Evolutionary conservation across 1,140 invertebrate genomes (phyloP).

Genomic region (Drosophila sproati): DNA sequence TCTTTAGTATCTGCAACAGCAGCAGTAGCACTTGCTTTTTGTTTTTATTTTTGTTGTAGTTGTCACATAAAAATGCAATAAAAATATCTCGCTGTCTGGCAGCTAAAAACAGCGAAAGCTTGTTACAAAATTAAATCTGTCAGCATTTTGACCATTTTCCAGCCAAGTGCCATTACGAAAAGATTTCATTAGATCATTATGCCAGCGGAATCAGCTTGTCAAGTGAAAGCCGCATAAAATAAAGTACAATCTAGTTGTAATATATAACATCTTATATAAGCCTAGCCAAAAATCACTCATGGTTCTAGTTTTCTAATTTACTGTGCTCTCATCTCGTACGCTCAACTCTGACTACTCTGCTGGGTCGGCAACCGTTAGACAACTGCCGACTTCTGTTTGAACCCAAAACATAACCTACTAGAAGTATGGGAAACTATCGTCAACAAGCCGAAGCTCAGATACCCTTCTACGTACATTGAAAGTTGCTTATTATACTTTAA

Average conservation of each 20-base stretch:
- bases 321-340: slow-evolving; percentile 26
- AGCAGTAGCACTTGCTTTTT: neutral
- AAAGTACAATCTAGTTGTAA: neutral
- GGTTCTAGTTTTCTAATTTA: slow-evolving; percentile 36
- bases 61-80: slow-evolving; percentile 82
- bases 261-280: slow-evolving; percentile 33
- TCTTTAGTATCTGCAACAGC: neutral
- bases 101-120: slow-evolving; percentile 63
- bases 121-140: slow-evolving; percentile 78
- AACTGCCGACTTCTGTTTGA: slow-evolving; percentile 1
- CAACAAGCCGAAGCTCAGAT: neutral
- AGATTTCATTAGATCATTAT: slow-evolving; percentile 74
- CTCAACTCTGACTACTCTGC: slow-evolving; percentile 25
- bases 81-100: slow-evolving; percentile 61
- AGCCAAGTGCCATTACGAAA: slow-evolving; percentile 69
- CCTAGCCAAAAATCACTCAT: slow-evolving; percentile 15
- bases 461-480: neutral
- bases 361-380: slow-evolving; percentile 30
- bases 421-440: neutral
- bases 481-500: no score
- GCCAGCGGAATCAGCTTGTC: slow-evolving; percentile 35
- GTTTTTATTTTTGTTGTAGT: slow-evolving; percentile 37
- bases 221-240: slow-evolving; percentile 57
- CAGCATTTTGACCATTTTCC: slow-evolving; percentile 47
- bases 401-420: neutral